phyloP scores from a whole-genome alignment of 1,140 invertebrate species.

The Caenorhabditis remanei region DNA sequence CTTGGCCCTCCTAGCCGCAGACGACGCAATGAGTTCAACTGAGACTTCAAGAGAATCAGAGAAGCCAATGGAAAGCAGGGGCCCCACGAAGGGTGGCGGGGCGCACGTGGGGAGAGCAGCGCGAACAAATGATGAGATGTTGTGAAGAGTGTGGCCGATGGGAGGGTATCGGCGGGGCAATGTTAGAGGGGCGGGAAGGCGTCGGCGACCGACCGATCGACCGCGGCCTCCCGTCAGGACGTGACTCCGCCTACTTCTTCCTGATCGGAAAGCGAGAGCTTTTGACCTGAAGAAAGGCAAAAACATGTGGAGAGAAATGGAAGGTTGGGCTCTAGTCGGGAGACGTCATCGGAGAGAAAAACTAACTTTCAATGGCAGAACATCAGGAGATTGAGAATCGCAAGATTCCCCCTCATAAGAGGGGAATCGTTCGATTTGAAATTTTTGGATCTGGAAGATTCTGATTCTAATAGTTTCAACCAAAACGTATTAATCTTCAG shows the following conservation, averaged over 20 bases:
- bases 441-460: too few species aligned
- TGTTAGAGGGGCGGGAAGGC: slow-evolving; percentile 47
- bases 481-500: too few species aligned
- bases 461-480: too few species aligned
- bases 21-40: slow-evolving; percentile 35
- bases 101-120: slow-evolving; percentile 52
- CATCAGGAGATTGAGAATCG: neutral
- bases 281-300: slow-evolving; percentile 5
- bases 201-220: slow-evolving; percentile 52
- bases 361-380: neutral
- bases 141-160: slow-evolving; percentile 44
- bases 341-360: neutral
- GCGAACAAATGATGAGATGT: slow-evolving; percentile 56
- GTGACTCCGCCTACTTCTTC: slow-evolving; percentile 44
- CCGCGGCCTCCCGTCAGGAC: slow-evolving; percentile 51
- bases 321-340: slow-evolving; percentile 18
- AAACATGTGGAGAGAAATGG: slow-evolving; percentile 25
- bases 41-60: slow-evolving; percentile 23
- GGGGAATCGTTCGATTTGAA: too few species aligned
- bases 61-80: neutral
- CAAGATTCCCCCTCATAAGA: too few species aligned
- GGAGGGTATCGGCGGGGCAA: slow-evolving; percentile 34
- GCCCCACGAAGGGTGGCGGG: neutral
- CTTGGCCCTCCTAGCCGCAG: neutral
- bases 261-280: slow-evolving; percentile 42